Conservation (phyloP, 2,888 invertebrate genomes). For the Ochlodes sylvanus region DNA sequence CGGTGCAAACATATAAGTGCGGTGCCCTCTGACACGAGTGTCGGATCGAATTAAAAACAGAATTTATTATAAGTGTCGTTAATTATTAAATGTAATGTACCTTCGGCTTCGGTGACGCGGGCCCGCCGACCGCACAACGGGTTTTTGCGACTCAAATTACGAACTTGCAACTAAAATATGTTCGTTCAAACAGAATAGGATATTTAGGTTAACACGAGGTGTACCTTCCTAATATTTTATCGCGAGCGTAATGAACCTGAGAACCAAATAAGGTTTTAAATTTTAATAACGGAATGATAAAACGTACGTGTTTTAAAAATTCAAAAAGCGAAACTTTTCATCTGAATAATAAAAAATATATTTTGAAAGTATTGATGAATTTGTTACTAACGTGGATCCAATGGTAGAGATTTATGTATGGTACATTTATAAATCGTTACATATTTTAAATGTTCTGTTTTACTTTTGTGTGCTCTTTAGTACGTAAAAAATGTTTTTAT, state of each 20-base stretch:
- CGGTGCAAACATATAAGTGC: conserved; percentile 24
- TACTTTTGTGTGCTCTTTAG: no score
- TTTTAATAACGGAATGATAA: conserved; percentile 40
- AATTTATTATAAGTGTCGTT: conserved; percentile 80
- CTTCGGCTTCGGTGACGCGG: conserved; percentile 49
- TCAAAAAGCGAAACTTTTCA: neutral
- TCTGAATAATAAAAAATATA: no score
- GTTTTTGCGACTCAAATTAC: conserved; percentile 64
- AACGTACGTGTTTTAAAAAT: conserved; percentile 3
- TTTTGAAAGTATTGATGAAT: no score
- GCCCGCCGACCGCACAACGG: conserved; percentile 64
- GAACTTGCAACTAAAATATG: conserved; percentile 63
- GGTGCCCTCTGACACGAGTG: conserved; percentile 58
- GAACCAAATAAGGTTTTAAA: conserved; percentile 59
- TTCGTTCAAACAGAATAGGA: conserved; percentile 75
- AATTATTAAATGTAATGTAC: conserved; percentile 77
- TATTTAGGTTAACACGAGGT: conserved; percentile 73
- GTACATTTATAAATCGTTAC: no score
- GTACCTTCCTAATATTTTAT: conserved; percentile 48
- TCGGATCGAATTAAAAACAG: conserved; percentile 79
- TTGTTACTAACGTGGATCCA: no score
- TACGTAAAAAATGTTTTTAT: no score
- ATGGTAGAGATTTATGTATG: no score
- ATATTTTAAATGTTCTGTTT: no score
- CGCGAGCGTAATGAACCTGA: conserved; percentile 52